Base-by-base conservation (phyloP, 1,140 invertebrate genomes). In the Triops cancriformis region DNA sequence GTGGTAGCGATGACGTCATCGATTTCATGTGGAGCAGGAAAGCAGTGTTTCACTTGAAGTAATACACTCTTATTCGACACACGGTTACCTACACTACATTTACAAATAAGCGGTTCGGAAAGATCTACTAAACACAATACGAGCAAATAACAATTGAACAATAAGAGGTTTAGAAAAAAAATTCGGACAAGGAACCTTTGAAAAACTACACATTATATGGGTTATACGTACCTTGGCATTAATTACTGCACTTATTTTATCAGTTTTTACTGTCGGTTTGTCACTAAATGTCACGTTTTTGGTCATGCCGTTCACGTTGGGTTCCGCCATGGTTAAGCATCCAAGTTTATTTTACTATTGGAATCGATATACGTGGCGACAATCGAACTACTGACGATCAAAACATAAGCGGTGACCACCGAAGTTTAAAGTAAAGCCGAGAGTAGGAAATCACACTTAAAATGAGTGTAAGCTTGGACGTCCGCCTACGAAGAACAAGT, bases 401-500 rank as follows among this genome's bases (percentile, higher is more conserved):
- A 18, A 64, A 64, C n/a, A 64, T 0, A 37, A 64, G 23, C 51
- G 6, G 51, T 9, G 23, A 64, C 6, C 0, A 23, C 18, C 14
- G n/a, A 5, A n/a, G 14, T 64, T 64, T 64, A 0, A 64, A 18
- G 23, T 6, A 64, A n/a, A 64, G 14, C 6, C 10, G 18, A 64
- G 3, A 23, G n/a, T n/a, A n/a, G n/a, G 23, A 64, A 23, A 64
- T 75, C 5, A 26, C 26, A 7, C 7, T 37, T 37, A 85, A 81
- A 82, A 92, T 92, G 91, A 87, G 90, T 26, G 86, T 89, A 73
- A 88, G 83, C 80, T 82, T 93, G 78, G 90, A 93, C 81, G 91
- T 95, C 28, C 87, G 86, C 80, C 84, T 95, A 42, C 94, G 94
- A 86, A 89, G 90, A 84, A 90, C 89, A 0, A 94, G 91, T 83